Evolutionary conservation across 1,140 invertebrate genomes (phyloP), one percentile per base, ranked within the genome.

Genomic region (Helicoverpa zea): DNA sequence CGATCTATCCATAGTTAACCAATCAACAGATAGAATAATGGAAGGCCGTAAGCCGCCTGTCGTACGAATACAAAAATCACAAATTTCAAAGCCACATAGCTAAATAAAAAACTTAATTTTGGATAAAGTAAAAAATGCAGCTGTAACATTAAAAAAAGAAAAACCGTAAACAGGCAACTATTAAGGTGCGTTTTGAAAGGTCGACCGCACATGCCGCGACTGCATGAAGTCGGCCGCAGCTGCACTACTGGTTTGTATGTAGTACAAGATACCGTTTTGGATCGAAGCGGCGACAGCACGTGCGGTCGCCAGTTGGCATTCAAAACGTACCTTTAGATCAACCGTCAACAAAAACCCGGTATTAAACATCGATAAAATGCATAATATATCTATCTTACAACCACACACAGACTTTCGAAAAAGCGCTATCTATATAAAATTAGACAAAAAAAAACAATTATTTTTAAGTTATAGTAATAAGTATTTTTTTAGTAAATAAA

Each of bases 341-440:
- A 52, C 68, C 49, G 68, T 72, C 35, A 43, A 29, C 1, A 10
- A 13, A 18, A 47, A 51, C 29, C 1, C 7, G 14, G 14, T 23
- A 7, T 72, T 30, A 54, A 10, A 18, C 0, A 16, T 47, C 23
- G 23, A 68, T 51, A 68, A 68, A 72, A 72, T 72, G 68, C 68
- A 72, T 72, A 72, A 61, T 61, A 70, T 70, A 72, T 72, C 49
- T 72, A 72, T 30, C 49, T 72, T 72, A 72, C 49, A 72, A 72
- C 49, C 68, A 72, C 68, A 72, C 68, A 51, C 5, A 23, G n/a
- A 68, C 64, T 49, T 52, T 72, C 49, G 49, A 72, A 70, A 70
- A 72, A 72, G 68, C 68, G 49, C 68, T 72, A 72, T 29, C 68
- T 72, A 72, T 72, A 72, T 43, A 72, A 72, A 72, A 72, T 52